Base-by-base conservation (phyloP, 2,113 vertebrate genomes). In the Plecturocebus donacophilus region DNA sequence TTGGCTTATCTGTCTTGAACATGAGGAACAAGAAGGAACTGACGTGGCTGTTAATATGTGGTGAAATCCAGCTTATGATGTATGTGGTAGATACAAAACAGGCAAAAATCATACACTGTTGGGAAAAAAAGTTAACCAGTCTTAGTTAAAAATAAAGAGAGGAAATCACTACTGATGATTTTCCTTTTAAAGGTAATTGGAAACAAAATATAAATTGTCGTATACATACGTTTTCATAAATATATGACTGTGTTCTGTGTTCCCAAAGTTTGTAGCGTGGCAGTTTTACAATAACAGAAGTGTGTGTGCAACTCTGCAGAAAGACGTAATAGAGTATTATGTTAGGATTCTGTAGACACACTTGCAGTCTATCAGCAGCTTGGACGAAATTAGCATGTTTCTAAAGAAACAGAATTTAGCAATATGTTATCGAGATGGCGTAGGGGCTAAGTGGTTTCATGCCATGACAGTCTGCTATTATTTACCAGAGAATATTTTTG, bases 171-270 rank as follows among this genome's bases (percentile, higher is more conserved):
- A 76, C 17, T 21, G n/a, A 47, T 35, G 49, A 88, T 30, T 83
- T 87, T 90, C 47, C 81, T 81, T 87, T 90, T 52, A 58, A 90
- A 85, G 73, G 56, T 77, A 76, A 87, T 49, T 90, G 61, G 80
- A 83, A 68, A 87, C 64, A 54, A 96, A 77, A 56, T 86, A 82
- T 92, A 64, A 80, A 64, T 95, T 75, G 71, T 91, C 38, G 35
- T 20, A 38, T 42, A 85, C 90, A 75, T 42, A 61, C 5, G 14
- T 56, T 82, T 87, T 89, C 11, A 70, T 77, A 35, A 92, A 71
- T 27, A 6, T 84, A 32, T 64, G 58, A 70, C 30, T 52, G 10
- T 32, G 40, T 35, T 82, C 58, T 87, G 35, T 87, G 79, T 25
- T 40, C 45, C 47, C 13, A 79, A 0, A 61, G 66, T 66, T 35